Base-by-base conservation (phyloP, 64 coral and sea anemone species). In the Montipora sp. region DNA sequence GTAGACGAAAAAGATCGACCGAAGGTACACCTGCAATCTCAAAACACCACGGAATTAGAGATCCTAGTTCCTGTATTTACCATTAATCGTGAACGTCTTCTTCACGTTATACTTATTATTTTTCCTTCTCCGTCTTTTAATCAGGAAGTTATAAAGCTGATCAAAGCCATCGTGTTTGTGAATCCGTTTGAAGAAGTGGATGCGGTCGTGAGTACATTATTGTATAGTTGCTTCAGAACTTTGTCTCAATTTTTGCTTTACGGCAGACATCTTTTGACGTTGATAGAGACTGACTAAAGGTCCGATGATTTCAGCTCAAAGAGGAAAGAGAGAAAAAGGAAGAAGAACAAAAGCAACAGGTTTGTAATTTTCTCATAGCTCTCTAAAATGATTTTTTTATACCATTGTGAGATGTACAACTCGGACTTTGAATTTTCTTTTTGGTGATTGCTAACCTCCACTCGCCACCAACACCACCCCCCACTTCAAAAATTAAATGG, bases 131-230 rank as follows among this genome's bases (percentile, higher is more conserved):
- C 27, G 27, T 27, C 27, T 27, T 75, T 18, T 84, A 91, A 67
- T 67, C 74, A 98, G 97, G 97, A 98, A 80, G 44, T 84, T 14
- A 98, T 98, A 24, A 98, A 93, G 71, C 85, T 98, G 11, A 92
- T 63, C 48, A 98, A 93, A 20, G 87, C 84, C 51, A 51, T 77
- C 22, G 97, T 98, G 48, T 98, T 98, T 75, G 91, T 93, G 70
- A 92, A 98, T 87, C 97, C 97, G 7, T 98, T 92, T 51, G 94
- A 95, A 76, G 97, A 98, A 88, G 92, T 98, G 5, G 97, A 98
- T 48, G 89, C 89, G 36, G 51, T 80, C 47, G 97, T 98, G 22
- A 94, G 94, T 94, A 83, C 11, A 92, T 27, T 27, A 16, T 20
- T 12, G 18, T 44, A 9, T 60, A 47, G 67, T 5, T 23, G 53